These are phyloP conservation scores for Cyanoliseus patagonus DNA, from an alignment of 2,113 vertebrate genomes.

Conservation along the genomic window DNA sequence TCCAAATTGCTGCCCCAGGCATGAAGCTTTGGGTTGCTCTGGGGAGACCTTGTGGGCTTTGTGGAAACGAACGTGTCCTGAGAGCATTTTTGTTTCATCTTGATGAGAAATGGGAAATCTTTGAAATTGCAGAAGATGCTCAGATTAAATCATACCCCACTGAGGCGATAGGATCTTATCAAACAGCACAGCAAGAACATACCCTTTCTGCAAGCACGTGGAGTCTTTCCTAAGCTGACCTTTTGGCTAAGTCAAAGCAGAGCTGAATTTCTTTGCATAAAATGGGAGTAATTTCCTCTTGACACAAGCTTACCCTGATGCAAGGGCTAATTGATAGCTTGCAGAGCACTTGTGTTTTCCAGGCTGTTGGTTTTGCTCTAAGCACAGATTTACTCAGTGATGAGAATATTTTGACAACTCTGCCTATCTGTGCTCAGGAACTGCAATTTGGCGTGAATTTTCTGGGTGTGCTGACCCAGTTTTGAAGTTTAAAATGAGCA, in stretches of 20 bases:
- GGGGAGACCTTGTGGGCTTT: not conserved
- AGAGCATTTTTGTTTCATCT: not conserved
- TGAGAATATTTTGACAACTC: conserved; percentile 75
- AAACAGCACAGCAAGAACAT: not conserved
- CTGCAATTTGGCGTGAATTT: conserved; percentile 68
- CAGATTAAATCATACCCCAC: not conserved
- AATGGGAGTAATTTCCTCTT: conserved; percentile 35
- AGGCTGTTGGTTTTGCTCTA: conserved; percentile 68
- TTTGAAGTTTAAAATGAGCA: conserved; percentile 55
- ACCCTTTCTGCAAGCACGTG: not conserved
- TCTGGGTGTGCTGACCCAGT: conserved; percentile 66
- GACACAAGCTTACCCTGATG: conserved; percentile 45
- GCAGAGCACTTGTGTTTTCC: conserved; percentile 61
- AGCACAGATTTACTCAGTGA: conserved; percentile 65
- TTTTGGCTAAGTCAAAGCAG: not conserved
- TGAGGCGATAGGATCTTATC: not conserved
- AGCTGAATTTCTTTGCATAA: not conserved
- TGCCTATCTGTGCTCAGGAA: conserved; percentile 43
- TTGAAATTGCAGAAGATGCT: not conserved
- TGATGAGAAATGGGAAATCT: not conserved
- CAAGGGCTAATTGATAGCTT: conserved; percentile 60
- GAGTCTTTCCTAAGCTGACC: not conserved
- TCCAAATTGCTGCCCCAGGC: not conserved
- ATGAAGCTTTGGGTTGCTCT: not conserved
- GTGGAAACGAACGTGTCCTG: not conserved